Evolutionary conservation across 2,888 invertebrate genomes (phyloP).

Genomic region (Athripsodes cinereus): DNA sequence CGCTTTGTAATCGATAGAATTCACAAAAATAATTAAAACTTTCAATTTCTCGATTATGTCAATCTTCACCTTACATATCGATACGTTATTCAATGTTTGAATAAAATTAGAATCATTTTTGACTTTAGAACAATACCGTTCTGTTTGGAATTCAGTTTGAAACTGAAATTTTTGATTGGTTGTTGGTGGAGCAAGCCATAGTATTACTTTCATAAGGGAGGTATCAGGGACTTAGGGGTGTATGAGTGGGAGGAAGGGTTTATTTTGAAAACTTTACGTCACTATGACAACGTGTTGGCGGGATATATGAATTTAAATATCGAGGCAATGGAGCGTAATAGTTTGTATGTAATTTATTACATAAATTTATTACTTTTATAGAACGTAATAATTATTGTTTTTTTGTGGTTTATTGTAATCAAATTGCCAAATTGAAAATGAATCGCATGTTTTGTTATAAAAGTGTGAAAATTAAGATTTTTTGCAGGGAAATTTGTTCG

Average conservation of each 20-base stretch:
- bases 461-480: no score
- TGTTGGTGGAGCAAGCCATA: background rate
- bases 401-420: no score
- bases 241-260: slow-evolving; percentile 5
- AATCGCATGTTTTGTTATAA: no score
- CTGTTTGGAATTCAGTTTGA: background rate
- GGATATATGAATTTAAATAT: background rate
- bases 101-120: background rate
- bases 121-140: background rate
- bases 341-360: no score
- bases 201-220: background rate
- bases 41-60: background rate
- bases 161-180: background rate
- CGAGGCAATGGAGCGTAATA: background rate
- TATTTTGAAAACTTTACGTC: slow-evolving; percentile 11
- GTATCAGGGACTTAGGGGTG: background rate
- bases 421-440: no score
- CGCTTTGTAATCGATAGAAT: background rate
- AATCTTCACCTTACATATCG: background rate
- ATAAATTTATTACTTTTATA: no score
- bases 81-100: background rate
- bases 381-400: no score
- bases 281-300: background rate
- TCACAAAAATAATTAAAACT: background rate
- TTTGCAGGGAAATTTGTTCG: no score